Percentiles rank a stretch among this genome's conserved stretches.
Evolutionary conservation across 2,888 invertebrate species (phyloP).

Genomic region (Stegana nigrithorax): DNA sequence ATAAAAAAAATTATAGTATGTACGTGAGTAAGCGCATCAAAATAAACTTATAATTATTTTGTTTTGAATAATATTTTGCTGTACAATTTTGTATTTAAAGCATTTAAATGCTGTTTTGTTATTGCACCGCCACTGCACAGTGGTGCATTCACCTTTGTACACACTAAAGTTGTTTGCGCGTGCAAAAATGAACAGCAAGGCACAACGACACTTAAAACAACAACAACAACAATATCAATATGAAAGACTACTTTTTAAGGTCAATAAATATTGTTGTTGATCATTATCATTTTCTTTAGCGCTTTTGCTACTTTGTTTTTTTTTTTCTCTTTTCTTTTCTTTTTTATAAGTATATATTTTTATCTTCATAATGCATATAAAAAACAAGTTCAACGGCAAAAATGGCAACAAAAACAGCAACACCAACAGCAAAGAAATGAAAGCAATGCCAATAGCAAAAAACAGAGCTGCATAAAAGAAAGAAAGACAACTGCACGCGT

Average conservation of each 20-base stretch:
- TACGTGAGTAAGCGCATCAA: background rate
- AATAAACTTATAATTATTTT: background rate
- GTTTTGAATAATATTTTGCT: background rate
- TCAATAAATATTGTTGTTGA: slow-evolving; percentile 22
- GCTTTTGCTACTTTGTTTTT: background rate
- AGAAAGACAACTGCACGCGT: slow-evolving; percentile 4
- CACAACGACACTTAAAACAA: background rate
- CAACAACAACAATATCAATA: background rate
- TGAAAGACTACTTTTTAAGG: slow-evolving; percentile 1
- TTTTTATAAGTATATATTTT: slow-evolving; percentile 1
- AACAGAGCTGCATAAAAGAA: slow-evolving; percentile 18
- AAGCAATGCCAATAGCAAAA: slow-evolving; percentile 19
- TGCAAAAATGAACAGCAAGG: background rate
- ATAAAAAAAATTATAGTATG: background rate
- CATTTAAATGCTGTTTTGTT: too few species aligned
- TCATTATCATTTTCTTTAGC: slow-evolving; percentile 5
- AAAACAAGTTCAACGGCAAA: slow-evolving; percentile 15
- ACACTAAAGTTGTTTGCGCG: background rate
- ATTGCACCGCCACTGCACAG: too few species aligned
- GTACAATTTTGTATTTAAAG: too few species aligned
- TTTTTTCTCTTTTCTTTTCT: background rate
- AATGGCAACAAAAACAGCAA: slow-evolving; percentile 9
- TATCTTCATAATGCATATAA: background rate
- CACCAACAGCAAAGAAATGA: slow-evolving; percentile 3
- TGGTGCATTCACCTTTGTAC: background rate